A percentile compares a stretch with the other conserved stretches of the same genome.
These are phyloP conservation scores for Pseudonaja textilis DNA, from an alignment of 2,113 vertebrate species.

Conservation along the genomic window DNA sequence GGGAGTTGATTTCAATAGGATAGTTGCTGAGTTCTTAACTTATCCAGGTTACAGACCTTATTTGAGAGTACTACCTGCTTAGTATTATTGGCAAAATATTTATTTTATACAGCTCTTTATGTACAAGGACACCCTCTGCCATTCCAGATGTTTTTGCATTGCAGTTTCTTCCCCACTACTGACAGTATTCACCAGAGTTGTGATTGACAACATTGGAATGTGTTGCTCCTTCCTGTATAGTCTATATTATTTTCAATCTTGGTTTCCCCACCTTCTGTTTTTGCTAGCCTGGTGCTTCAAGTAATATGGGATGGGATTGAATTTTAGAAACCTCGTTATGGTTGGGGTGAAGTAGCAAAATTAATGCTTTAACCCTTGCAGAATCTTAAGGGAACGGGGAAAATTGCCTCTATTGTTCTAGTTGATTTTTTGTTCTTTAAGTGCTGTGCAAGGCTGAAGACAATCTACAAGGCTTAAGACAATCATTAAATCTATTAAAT, in stretches of 20 bases:
- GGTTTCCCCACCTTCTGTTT: background rate
- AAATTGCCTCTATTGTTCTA: background rate
- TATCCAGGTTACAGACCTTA: background rate
- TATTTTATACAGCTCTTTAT: background rate
- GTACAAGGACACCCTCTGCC: background rate
- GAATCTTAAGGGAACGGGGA: background rate
- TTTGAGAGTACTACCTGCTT: constrained; percentile 29
- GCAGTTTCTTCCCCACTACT: background rate
- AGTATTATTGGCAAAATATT: background rate
- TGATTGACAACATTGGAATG: background rate
- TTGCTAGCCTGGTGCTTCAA: background rate
- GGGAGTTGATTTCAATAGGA: background rate
- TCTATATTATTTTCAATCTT: background rate
- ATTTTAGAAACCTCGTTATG: background rate
- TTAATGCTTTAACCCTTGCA: background rate
- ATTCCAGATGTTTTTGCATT: background rate
- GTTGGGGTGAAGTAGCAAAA: background rate
- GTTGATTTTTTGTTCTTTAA: background rate
- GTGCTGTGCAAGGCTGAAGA: background rate
- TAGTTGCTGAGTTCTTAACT: background rate
- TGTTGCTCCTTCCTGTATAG: background rate
- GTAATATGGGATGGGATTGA: background rate
- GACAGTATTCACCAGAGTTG: background rate
- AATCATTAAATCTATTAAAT: background rate
- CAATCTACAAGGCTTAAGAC: background rate